phyloP scores from a whole-genome alignment of 2,797 vertebrate genomes.

The Semotilus atromaculatus region DNA sequence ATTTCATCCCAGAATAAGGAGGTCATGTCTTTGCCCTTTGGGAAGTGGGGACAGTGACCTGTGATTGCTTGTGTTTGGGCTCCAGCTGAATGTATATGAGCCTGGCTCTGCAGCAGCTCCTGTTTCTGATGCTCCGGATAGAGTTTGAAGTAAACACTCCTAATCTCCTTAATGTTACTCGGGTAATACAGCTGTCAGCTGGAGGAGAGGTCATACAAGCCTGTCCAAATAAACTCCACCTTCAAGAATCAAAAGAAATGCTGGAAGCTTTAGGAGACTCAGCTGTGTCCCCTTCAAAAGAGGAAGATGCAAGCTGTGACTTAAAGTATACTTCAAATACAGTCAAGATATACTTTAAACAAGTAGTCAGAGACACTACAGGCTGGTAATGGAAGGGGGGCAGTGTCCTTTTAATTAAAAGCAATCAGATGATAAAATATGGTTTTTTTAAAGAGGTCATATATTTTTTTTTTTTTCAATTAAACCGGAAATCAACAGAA shows the following conservation, averaged over 20 bases:
- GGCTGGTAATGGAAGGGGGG: background rate
- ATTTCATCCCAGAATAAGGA: conserved; percentile 47
- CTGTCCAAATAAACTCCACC: conserved; percentile 8
- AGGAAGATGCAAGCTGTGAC: background rate
- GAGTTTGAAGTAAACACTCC: conserved; percentile 40
- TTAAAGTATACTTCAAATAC: background rate
- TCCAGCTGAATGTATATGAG: background rate
- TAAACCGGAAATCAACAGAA: too few relatives aligned
- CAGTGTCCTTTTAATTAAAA: too few relatives aligned
- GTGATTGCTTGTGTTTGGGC: background rate
- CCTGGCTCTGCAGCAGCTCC: background rate
- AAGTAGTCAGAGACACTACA: background rate
- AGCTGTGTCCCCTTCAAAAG: background rate
- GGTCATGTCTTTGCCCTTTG: conserved; percentile 54
- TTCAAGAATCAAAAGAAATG: background rate
- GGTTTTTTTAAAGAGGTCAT: too few relatives aligned
- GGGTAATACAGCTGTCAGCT: conserved; percentile 58
- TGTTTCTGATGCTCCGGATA: background rate
- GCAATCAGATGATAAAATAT: too few relatives aligned
- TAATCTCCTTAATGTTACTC: conserved; percentile 48
- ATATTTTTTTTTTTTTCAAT: too few relatives aligned
- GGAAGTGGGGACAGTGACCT: conserved; percentile 16
- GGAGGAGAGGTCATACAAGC: conserved; percentile 37
- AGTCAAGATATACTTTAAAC: background rate
- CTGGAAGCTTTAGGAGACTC: background rate